Percentiles rank a stretch among this genome's conserved stretches.
Conservation (phyloP, 2,113 vertebrate genomes). For the Nothobranchius kuhntae region DNA sequence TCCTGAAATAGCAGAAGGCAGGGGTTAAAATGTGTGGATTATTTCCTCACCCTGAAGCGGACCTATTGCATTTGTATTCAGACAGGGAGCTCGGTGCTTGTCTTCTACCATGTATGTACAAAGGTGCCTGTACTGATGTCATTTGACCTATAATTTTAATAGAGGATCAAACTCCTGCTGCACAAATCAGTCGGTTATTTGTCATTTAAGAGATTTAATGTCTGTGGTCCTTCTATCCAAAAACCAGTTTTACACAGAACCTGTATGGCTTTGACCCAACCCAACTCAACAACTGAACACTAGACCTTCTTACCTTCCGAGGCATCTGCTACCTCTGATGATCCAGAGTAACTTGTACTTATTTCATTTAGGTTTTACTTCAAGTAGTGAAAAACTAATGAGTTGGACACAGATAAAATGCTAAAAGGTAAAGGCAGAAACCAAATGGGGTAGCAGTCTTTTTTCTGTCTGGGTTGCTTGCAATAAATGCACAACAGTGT, state of each 20-base stretch:
- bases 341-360: no score
- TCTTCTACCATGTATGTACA: conserved; percentile 15
- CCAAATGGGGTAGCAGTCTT: background rate
- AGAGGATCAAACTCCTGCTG: no score
- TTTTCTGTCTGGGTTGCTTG: background rate
- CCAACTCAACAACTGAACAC: no score
- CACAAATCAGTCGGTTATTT: no score
- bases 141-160: no score
- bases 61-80: background rate
- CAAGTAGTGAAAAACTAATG: background rate
- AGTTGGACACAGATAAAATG: background rate
- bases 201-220: background rate
- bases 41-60: background rate
- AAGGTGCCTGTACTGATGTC: background rate
- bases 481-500: background rate
- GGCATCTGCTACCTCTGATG: background rate
- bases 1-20: background rate
- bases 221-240: background rate
- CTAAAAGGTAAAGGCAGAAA: background rate
- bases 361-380: background rate
- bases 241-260: background rate
- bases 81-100: background rate
- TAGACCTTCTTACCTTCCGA: background rate
- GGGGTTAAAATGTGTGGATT: background rate
- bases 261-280: background rate